A percentile compares a stretch with the other conserved stretches of the same genome.
phyloP scores from a whole-genome alignment of 1,140 invertebrate species.

The Sycophaga agraensis region DNA sequence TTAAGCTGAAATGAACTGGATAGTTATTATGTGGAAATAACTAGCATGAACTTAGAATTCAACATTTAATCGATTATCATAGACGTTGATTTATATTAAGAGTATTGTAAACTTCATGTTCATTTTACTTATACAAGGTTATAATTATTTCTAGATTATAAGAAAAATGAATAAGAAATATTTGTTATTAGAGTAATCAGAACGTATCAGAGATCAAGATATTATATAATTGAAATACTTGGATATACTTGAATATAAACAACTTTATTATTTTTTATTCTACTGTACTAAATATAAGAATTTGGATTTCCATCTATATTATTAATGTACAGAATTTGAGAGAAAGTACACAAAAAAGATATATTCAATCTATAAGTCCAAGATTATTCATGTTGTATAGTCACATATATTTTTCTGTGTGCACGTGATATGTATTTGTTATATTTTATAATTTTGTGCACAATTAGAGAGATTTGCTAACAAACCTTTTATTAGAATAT shows the following conservation, averaged over 20 bases:
- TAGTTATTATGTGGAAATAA: background rate
- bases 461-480: conserved; percentile 10
- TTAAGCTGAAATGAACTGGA: conserved; percentile 15
- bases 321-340: background rate
- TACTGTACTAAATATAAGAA: background rate
- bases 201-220: background rate
- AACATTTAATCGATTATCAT: conserved; percentile 16
- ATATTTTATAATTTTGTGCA: conserved; percentile 26
- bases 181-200: conserved; percentile 11
- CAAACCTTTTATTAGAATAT: conserved; percentile 20
- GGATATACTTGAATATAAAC: background rate
- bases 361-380: conserved; percentile 6
- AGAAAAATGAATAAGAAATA: background rate
- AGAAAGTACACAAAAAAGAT: background rate
- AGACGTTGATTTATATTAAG: conserved; percentile 12
- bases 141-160: conserved; percentile 6
- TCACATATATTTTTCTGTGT: conserved; percentile 21
- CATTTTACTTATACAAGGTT: conserved; percentile 16
- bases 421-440: conserved; percentile 20
- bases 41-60: conserved; percentile 6
- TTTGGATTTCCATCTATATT: background rate
- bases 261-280: conserved; percentile 2
- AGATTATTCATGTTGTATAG: conserved; percentile 12
- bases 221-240: conserved; percentile 11
- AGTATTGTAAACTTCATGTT: conserved; percentile 7